Conservation (phyloP, 2,888 invertebrate species). For the Glyphotaelius pellucidus region DNA sequence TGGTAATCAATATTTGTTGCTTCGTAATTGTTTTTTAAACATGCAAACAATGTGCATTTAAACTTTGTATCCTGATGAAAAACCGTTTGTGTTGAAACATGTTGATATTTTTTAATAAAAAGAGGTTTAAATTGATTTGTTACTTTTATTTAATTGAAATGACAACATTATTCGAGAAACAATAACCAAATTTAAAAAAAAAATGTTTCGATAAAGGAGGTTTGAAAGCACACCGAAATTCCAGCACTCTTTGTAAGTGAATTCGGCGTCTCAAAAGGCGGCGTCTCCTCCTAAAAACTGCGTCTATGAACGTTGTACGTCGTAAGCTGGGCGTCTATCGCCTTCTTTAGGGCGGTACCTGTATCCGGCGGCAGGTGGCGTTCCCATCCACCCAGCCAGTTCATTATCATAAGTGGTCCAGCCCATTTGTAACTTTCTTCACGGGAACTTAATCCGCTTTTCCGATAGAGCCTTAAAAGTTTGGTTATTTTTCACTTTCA, state of each 20-base stretch:
- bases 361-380: constrained; percentile 48
- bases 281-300: constrained; percentile 4
- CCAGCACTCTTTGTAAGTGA: background rate
- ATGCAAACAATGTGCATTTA: too few relatives aligned
- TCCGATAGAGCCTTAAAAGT: constrained; percentile 49
- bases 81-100: too few relatives aligned
- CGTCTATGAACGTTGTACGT: background rate
- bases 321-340: background rate
- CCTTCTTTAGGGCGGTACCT: background rate
- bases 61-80: too few relatives aligned
- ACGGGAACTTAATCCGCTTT: constrained; percentile 52
- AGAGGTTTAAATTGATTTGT: too few relatives aligned
- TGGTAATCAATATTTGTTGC: too few relatives aligned
- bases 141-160: too few relatives aligned
- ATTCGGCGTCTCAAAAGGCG: background rate
- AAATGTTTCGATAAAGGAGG: background rate
- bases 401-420: constrained; percentile 64
- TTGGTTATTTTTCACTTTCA: constrained; percentile 28
- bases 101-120: too few relatives aligned
- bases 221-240: background rate
- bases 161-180: too few relatives aligned
- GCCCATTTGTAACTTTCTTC: constrained; percentile 57
- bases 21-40: too few relatives aligned
- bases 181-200: too few relatives aligned
- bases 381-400: constrained; percentile 43